Percentiles rank a stretch among this genome's conserved stretches.
Conservation (phyloP, 2,797 vertebrate genomes). For the Spatula versicolor region DNA sequence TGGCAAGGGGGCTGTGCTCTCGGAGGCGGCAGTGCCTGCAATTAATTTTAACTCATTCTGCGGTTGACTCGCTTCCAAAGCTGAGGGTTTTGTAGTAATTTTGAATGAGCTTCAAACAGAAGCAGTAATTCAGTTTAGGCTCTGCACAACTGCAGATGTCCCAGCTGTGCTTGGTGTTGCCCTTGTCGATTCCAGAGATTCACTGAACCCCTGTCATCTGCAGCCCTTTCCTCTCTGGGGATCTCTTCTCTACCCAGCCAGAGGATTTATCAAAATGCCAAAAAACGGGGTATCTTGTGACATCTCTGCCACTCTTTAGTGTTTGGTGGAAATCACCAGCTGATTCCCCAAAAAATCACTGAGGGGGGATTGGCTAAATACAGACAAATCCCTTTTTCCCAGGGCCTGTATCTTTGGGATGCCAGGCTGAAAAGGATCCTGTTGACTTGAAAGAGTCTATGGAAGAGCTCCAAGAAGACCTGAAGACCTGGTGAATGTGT, state of each 20-base stretch:
- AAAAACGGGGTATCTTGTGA: not conserved
- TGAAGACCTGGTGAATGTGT: not conserved
- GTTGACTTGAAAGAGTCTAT: not conserved
- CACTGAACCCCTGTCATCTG: not conserved
- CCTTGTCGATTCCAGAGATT: not conserved
- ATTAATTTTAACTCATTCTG: slow-evolving; percentile 26
- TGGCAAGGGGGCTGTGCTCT: not conserved
- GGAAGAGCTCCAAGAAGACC: not conserved
- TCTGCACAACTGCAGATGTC: not conserved
- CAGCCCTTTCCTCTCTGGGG: not conserved
- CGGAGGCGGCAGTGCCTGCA: not conserved
- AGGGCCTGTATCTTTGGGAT: not conserved
- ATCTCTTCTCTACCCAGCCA: not conserved
- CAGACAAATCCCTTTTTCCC: not conserved
- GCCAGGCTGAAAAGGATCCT: not conserved
- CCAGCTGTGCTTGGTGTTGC: not conserved
- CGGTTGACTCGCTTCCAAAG: not conserved
- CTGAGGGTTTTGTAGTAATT: slow-evolving; percentile 12
- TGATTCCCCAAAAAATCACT: not conserved
- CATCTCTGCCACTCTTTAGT: not conserved
- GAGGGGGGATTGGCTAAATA: not conserved
- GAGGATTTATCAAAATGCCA: not conserved
- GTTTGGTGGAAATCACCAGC: not conserved
- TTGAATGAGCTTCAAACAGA: not conserved
- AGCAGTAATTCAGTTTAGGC: not conserved